Evolutionary conservation across 2,113 vertebrate species (phyloP), one percentile per base, ranked within the genome.

Genomic region (Sphyrna mokarran): DNA sequence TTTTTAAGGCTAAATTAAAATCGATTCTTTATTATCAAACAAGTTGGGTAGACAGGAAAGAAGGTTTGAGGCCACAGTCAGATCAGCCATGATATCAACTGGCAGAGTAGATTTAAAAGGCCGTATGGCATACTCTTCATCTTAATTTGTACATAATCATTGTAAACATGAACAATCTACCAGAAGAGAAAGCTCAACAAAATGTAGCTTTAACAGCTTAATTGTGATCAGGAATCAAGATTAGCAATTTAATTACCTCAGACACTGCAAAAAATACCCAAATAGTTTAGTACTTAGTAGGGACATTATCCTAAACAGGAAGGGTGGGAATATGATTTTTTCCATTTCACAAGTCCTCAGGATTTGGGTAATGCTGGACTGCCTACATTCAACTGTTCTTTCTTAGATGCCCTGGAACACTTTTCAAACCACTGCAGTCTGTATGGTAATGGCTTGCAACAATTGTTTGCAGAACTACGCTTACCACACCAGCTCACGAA

Each of bases 301-400:
- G 33, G 63, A 91, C 29, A 40, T 66, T 90, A 33, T 63, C 54
- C 54, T 37, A 93, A 93, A 93, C 89, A 93, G 89, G 89, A 93
- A 66, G 89, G 61, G 89, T 66, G 61, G 61, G 61, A 40, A 18
- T 18, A 61, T 29, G 58, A 8, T 58, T 11, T 29, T 90, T 90
- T 61, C 13, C 14, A 26, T 93, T 93, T 68, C 18, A 93, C n/a
- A 66, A n/a, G 66, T 90, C n/a, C 16, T 37, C 33, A 66, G 63
- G 61, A 66, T 93, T 37, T 93, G 58, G 87, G 6, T 37, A 33
- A 91, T 91, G 61, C 80, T 40, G 80, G 20, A 4, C n/a, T n/a
- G 78, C 33, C 33, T 37, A 14, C n/a, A 80, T 80, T 80, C 37
- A 83, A 83, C 37, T 83, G 37, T 58, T 33, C 16, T 66, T 66